Evolutionary conservation across 2,888 invertebrate species (phyloP).

Genomic region (Calephelis perditalis): DNA sequence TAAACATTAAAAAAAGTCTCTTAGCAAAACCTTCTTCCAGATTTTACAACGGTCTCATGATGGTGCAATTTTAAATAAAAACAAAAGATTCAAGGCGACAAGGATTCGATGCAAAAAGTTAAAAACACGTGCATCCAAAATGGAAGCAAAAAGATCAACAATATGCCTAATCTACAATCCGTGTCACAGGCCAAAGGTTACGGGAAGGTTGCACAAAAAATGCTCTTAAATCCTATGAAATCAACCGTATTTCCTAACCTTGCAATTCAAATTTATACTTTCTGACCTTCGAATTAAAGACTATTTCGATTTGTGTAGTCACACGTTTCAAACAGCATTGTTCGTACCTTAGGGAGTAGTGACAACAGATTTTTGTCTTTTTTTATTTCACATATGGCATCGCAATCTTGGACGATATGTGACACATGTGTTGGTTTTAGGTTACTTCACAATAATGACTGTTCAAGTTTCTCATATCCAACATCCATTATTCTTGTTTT

Average conservation of each 20-base stretch:
- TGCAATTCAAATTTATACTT: slow-evolving; percentile 35
- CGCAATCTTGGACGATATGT: slow-evolving; percentile 76
- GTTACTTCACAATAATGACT: slow-evolving; percentile 73
- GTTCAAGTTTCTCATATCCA: slow-evolving; percentile 63
- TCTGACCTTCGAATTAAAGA: neutral
- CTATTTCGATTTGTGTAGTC: slow-evolving; percentile 36
- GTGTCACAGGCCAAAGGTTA: slow-evolving; percentile 77
- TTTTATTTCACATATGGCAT: slow-evolving; percentile 74
- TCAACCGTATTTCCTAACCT: slow-evolving; percentile 50
- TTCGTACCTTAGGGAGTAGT: slow-evolving; percentile 73
- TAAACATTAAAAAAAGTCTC: too few relatives aligned
- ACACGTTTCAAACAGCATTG: slow-evolving; percentile 57
- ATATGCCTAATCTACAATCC: slow-evolving; percentile 77
- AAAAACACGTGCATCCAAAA: slow-evolving; percentile 65
- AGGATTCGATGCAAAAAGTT: slow-evolving; percentile 52
- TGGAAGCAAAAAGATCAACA: slow-evolving; percentile 74
- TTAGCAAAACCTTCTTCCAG: slow-evolving; percentile 58
- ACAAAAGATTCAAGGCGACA: slow-evolving; percentile 51
- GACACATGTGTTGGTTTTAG: slow-evolving; percentile 75
- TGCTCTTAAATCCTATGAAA: slow-evolving; percentile 60
- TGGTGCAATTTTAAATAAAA: slow-evolving; percentile 42
- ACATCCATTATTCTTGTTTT: slow-evolving; percentile 58
- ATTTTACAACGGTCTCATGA: slow-evolving; percentile 35
- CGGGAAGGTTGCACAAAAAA: slow-evolving; percentile 73
- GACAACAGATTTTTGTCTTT: slow-evolving; percentile 75